Conservation (phyloP, 2,888 invertebrate species). For the Saturnia japonica region DNA sequence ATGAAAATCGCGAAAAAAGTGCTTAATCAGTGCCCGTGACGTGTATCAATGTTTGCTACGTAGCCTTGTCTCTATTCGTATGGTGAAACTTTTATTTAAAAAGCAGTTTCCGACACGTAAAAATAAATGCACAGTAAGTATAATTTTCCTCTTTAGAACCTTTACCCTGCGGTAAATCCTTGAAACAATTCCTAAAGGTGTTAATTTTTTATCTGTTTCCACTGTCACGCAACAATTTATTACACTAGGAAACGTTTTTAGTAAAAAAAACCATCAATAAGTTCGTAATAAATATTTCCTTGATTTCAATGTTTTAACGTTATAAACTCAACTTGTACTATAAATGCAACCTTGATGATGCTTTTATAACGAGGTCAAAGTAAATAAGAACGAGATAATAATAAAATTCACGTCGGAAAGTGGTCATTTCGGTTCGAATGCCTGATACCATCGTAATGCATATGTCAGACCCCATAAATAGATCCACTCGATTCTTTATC, state of each 20-base stretch:
- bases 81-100: constrained; percentile 43
- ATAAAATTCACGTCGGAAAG: constrained; percentile 22
- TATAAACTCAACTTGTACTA: constrained; percentile 7
- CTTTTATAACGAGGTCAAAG: constrained; percentile 39
- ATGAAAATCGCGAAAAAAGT: constrained; percentile 43
- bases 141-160: constrained; percentile 40
- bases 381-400: constrained; percentile 37
- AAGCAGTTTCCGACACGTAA: constrained; percentile 46
- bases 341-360: constrained; percentile 37
- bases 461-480: constrained; percentile 49
- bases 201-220: neutral
- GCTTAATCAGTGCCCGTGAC: constrained; percentile 46
- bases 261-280: neutral
- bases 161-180: neutral
- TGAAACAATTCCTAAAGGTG: neutral
- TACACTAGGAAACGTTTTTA: neutral
- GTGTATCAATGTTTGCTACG: constrained; percentile 45
- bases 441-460: constrained; percentile 34
- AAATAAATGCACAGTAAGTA: constrained; percentile 73
- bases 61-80: constrained; percentile 43
- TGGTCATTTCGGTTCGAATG: constrained; percentile 28
- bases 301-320: neutral
- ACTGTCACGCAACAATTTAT: neutral
- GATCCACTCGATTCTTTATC: constrained; percentile 32
- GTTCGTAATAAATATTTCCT: constrained; percentile 5